A percentile compares a stretch with the other conserved stretches of the same genome.
These are phyloP conservation scores for Aproaerema taeniolella DNA, from an alignment of 2,888 invertebrate genomes.

Conservation along the genomic window DNA sequence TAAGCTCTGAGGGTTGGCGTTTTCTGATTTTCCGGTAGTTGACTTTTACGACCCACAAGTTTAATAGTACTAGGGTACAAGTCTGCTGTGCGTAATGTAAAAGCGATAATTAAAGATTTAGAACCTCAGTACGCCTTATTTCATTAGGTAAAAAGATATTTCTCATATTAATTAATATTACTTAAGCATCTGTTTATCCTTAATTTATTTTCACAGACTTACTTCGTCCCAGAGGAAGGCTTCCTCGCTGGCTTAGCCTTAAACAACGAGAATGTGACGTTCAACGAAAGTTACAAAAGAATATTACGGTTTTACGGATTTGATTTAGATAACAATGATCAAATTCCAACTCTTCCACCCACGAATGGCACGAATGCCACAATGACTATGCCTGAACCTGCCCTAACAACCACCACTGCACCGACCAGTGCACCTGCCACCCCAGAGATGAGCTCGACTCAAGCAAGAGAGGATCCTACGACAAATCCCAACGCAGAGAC, in stretches of 20 bases:
- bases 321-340: constrained; percentile 79
- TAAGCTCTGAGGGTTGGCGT: too few species aligned
- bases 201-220: too few species aligned
- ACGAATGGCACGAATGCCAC: constrained; percentile 34
- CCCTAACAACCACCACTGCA: constrained; percentile 17
- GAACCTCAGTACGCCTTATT: too few species aligned
- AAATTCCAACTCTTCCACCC: constrained; percentile 38
- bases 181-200: too few species aligned
- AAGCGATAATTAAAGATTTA: too few species aligned
- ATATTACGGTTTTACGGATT: constrained; percentile 89
- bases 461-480: constrained; percentile 35
- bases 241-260: constrained; percentile 88
- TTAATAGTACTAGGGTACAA: too few species aligned
- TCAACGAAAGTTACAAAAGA: constrained; percentile 84
- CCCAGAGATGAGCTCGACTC: constrained; percentile 26
- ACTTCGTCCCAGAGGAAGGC: constrained; percentile 89
- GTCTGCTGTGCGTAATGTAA: too few species aligned
- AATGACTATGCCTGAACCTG: constrained; percentile 22
- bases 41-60: too few species aligned
- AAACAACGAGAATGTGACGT: constrained; percentile 86
- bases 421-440: constrained; percentile 17
- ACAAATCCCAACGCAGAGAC: constrained; percentile 47
- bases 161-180: too few species aligned
- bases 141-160: too few species aligned
- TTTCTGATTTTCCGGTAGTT: too few species aligned